Evolutionary conservation across 2,113 vertebrate genomes (phyloP).

Genomic region (Prochilodus magdalenae): DNA sequence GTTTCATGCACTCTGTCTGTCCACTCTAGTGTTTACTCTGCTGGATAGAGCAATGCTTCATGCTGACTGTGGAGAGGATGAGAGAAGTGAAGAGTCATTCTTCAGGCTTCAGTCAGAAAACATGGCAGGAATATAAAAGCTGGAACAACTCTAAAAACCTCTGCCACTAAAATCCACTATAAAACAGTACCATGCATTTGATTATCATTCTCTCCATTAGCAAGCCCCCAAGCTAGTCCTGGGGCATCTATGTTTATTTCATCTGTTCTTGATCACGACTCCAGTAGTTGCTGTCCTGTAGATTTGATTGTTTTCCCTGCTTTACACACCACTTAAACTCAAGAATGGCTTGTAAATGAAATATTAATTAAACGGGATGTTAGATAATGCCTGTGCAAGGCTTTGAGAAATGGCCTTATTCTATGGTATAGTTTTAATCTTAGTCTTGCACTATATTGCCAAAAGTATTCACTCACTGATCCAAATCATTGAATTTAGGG

Average conservation of each 20-base stretch:
- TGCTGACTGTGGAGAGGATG: neutral
- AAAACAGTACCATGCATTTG: neutral
- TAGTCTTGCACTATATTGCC: too few relatives aligned
- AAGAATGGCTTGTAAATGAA: too few relatives aligned
- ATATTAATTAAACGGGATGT: too few relatives aligned
- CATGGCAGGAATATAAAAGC: neutral
- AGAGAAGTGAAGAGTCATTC: neutral
- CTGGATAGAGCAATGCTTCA: neutral
- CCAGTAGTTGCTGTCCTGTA: neutral
- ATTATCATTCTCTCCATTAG: neutral
- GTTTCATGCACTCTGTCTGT: conserved; percentile 3
- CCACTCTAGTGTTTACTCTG: conserved; percentile 19
- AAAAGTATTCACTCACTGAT: too few relatives aligned
- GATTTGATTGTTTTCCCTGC: too few relatives aligned
- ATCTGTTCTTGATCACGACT: neutral
- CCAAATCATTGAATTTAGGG: too few relatives aligned
- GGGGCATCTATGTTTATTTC: neutral
- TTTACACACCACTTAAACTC: too few relatives aligned
- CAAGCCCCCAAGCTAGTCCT: neutral
- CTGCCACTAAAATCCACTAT: neutral
- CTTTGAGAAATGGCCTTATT: too few relatives aligned
- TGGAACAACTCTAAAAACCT: neutral
- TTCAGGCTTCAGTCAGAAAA: neutral
- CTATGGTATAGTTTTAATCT: too few relatives aligned
- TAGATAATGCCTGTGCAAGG: too few relatives aligned